phyloP scores from a whole-genome alignment of 2,113 vertebrate species.

The Tetraodon nigroviridis region DNA sequence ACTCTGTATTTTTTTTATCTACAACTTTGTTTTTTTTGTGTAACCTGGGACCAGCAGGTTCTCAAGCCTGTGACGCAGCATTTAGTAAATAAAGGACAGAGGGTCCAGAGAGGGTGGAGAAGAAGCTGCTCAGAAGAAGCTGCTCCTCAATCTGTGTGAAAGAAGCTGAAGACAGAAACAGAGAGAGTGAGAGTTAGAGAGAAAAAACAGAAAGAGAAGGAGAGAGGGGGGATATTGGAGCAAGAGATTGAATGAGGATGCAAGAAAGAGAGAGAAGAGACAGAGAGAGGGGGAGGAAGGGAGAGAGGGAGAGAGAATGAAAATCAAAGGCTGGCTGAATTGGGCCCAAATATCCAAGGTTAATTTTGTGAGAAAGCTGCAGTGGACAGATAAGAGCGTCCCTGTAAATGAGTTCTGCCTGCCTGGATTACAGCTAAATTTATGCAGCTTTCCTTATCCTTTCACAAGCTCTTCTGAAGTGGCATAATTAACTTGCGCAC shows the following conservation, averaged over 20 bases:
- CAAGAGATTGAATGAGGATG: not conserved
- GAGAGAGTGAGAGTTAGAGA: not conserved
- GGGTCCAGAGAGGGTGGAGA: no score
- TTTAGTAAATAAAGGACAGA: not conserved
- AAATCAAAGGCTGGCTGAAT: conserved; percentile 98
- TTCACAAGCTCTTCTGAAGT: conserved; percentile 99
- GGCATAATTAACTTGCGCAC: conserved; percentile 99
- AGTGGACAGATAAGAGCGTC: conserved; percentile 97
- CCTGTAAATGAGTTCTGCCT: conserved; percentile 99
- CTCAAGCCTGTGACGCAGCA: not conserved
- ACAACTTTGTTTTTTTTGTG: not conserved
- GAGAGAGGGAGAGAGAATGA: conserved; percentile 65
- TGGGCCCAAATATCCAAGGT: conserved; percentile 99
- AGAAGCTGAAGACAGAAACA: no score
- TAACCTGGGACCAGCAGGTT: not conserved
- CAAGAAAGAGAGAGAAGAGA: conserved; percentile 5
- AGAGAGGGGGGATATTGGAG: conserved; percentile 46
- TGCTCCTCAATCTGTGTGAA: no score
- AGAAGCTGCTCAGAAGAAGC: no score
- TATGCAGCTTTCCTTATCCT: conserved; percentile 99
- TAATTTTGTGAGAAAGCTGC: conserved; percentile 99
- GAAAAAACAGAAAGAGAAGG: conserved; percentile 15
- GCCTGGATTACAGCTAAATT: conserved; percentile 99
- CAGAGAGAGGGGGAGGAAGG: conserved; percentile 57
- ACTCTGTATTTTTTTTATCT: no score